Evolutionary conservation across 2,797 vertebrate genomes (phyloP), one percentile per base, ranked within the genome.

Genomic region (Urocyon cinereoargenteus): DNA sequence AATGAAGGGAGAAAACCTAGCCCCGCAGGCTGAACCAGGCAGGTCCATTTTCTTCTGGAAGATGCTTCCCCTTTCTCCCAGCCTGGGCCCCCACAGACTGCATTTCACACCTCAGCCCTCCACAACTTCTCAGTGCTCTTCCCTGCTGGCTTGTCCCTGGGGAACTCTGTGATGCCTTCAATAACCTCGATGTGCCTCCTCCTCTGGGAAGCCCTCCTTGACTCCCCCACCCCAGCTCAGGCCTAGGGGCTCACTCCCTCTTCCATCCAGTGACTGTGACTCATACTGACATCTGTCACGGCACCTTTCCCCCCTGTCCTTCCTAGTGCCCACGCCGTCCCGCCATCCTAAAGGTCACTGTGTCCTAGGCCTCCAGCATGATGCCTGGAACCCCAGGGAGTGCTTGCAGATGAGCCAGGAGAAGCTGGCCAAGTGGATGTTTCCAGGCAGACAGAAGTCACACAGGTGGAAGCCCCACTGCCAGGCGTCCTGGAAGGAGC

Each of bases 381-480:
- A 22, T 1, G 3, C 34, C 36, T 2, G 21, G 15, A 34, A 24
- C n/a, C 73, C 7, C n/a, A 12, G 19, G 0, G 10, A 31, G 1
- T 6, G 59, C n/a, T 64, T 15, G 70, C 4, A 0, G 19, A 7
- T 1, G 40, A 53, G 53, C 15, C 3, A 1, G 34, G 55, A 10
- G 10, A 0, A 22, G 45, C 45, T 7, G 0, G 10, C 49, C 21
- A 28, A 4, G 5, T 0, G 0, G 31, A 15, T 1, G 3, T 4
- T 5, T 26, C 12, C 3, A 22, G 9, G 13, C 4, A 4, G 14
- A 14, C 24, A 4, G 70, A 28, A 9, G 45, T 21, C 14, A 0
- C 31, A 2, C 1, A 0, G 0, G 0, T 0, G 6, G 45, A 11
- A 3, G 19, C 6, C 3, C 57, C 16, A 1, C 13, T 2, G 1